These are phyloP conservation scores for Diloba caeruleocephala DNA, from an alignment of 2,888 invertebrate species.

Conservation along the genomic window DNA sequence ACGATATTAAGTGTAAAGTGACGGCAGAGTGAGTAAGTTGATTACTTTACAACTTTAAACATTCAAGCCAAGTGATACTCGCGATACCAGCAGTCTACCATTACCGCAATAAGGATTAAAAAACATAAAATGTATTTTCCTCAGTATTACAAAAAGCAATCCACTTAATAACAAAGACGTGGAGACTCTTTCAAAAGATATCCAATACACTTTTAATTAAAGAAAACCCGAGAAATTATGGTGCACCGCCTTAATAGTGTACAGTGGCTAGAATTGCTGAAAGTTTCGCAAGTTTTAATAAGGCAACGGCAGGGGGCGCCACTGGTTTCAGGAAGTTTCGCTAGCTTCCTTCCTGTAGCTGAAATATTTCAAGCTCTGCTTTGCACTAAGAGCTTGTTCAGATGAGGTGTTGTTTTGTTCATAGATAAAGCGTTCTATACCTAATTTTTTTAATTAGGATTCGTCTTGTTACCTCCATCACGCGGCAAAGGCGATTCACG, in stretches of 20 bases:
- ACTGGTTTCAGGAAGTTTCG: conserved; percentile 37
- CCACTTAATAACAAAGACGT: conserved; percentile 12
- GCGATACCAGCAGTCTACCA: too few relatives aligned
- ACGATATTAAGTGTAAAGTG: too few relatives aligned
- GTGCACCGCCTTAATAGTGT: conserved; percentile 49
- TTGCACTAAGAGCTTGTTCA: conserved; percentile 22
- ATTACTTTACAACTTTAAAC: too few relatives aligned
- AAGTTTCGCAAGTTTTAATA: conserved; percentile 58
- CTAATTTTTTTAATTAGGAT: too few relatives aligned
- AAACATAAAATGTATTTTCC: too few relatives aligned
- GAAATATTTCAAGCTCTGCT: conserved; percentile 51
- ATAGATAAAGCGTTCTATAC: too few relatives aligned
- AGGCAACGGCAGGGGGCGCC: conserved; percentile 42
- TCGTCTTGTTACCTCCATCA: too few relatives aligned
- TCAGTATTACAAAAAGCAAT: conserved; percentile 2
- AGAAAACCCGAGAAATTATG: conserved; percentile 45
- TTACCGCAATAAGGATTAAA: too few relatives aligned
- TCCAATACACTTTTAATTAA: conserved; percentile 56
- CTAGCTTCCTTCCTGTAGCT: conserved; percentile 45
- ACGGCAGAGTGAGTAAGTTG: too few relatives aligned
- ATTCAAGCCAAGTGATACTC: too few relatives aligned
- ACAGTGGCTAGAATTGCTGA: conserved; percentile 50
- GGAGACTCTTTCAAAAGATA: conserved; percentile 38
- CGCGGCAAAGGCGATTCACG: too few relatives aligned
- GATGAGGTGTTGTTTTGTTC: conserved; percentile 7